phyloP scores from a whole-genome alignment of 2,888 invertebrate genomes.

The Volucella bombylans region DNA sequence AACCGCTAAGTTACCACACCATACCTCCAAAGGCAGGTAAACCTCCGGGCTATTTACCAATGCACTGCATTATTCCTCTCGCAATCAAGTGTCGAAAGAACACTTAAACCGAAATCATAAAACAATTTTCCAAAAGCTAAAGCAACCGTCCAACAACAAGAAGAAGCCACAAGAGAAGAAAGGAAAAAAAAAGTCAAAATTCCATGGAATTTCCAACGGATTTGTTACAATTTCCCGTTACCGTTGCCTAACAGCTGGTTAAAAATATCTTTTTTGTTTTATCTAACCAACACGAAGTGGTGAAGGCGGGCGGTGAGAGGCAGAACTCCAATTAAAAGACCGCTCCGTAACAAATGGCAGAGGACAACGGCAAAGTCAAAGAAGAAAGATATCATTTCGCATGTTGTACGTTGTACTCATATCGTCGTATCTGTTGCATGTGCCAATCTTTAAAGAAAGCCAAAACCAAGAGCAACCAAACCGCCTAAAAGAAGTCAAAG shows the following conservation, averaged over 20 bases:
- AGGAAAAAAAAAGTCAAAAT: slow-evolving; percentile 18
- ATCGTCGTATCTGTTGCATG: slow-evolving; percentile 42
- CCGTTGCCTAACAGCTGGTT: slow-evolving; percentile 68
- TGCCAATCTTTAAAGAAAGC: slow-evolving; percentile 58
- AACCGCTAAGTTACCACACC: neutral
- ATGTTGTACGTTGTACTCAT: slow-evolving; percentile 27
- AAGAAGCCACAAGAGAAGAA: neutral
- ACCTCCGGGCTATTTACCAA: slow-evolving; percentile 8
- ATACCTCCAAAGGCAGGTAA: neutral
- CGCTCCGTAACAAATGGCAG: neutral
- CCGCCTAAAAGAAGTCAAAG: slow-evolving; percentile 24
- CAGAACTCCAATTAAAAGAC: slow-evolving; percentile 56
- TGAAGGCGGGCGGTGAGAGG: slow-evolving; percentile 21
- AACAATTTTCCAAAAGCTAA: slow-evolving; percentile 25
- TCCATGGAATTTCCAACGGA: slow-evolving; percentile 57
- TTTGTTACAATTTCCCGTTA: slow-evolving; percentile 68
- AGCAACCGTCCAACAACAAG: neutral
- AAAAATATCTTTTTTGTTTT: slow-evolving; percentile 27
- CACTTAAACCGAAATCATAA: slow-evolving; percentile 48
- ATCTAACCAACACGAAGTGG: slow-evolving; percentile 23
- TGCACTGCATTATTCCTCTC: slow-evolving; percentile 42
- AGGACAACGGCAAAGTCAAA: neutral
- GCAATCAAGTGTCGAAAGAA: slow-evolving; percentile 52
- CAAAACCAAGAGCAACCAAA: slow-evolving; percentile 33
- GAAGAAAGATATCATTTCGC: slow-evolving; percentile 57